Conservation (phyloP, 1,140 invertebrate species). For the Grapholita molesta region DNA sequence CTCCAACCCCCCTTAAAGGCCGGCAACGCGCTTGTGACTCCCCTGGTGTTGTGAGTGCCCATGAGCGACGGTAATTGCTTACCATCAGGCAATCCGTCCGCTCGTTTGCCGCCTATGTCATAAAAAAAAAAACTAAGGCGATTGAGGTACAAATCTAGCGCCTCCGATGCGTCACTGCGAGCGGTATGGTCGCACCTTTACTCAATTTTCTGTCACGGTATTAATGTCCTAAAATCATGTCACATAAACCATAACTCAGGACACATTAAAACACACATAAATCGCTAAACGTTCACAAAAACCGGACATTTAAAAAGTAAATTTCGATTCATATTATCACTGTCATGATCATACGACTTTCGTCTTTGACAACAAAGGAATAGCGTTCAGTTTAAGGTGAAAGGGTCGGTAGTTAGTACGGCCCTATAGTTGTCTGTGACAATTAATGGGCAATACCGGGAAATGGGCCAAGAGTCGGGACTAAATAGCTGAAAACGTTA, state of each 20-base stretch:
- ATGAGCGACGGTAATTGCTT: too few species aligned
- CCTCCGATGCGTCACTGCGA: too few species aligned
- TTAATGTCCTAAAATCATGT: neutral
- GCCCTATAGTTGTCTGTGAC: neutral
- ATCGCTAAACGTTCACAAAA: neutral
- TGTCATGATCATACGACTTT: neutral
- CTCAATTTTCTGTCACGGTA: neutral
- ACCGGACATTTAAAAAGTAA: neutral
- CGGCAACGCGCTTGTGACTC: too few species aligned
- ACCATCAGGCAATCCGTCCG: too few species aligned
- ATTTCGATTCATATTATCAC: neutral
- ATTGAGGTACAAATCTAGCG: too few species aligned
- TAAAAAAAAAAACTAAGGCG: too few species aligned
- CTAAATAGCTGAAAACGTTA: neutral
- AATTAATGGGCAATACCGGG: neutral
- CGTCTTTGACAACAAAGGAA: neutral
- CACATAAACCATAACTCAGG: neutral
- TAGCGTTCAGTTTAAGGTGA: neutral
- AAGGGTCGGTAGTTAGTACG: neutral
- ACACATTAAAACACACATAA: neutral
- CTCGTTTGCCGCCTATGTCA: too few species aligned
- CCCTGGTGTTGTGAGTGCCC: too few species aligned
- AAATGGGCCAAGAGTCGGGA: neutral
- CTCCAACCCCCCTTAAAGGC: too few species aligned
- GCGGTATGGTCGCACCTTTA: too few species aligned